A percentile compares a stretch with the other conserved stretches of the same genome.
Evolutionary conservation across 2,797 vertebrate species (phyloP).

Genomic region (Salarias fasciatus): DNA sequence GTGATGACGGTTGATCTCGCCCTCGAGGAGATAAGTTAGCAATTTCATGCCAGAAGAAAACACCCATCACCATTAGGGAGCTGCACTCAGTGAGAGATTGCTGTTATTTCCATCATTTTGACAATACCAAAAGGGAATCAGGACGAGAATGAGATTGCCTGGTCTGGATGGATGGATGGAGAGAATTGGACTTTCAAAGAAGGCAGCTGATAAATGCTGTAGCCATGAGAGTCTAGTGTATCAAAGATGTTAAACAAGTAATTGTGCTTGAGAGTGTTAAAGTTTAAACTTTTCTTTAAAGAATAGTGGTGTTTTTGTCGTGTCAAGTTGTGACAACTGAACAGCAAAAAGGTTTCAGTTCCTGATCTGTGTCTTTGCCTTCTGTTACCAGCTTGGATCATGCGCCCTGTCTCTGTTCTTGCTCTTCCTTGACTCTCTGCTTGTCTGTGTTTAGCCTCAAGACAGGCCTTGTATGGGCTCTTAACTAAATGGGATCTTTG

Average conservation of each 20-base stretch:
- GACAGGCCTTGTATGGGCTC: conserved; percentile 72
- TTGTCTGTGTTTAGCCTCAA: conserved; percentile 64
- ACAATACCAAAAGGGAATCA: conserved; percentile 65
- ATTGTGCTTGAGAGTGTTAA: not conserved
- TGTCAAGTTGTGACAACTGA: conserved; percentile 1
- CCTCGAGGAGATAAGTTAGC: conserved; percentile 72
- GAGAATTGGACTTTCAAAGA: conserved; percentile 27
- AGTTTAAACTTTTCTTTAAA: conserved; percentile 12
- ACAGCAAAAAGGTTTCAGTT: conserved; percentile 5
- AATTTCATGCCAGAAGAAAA: conserved; percentile 71
- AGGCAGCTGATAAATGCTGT: conserved; percentile 4
- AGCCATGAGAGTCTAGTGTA: conserved; percentile 7
- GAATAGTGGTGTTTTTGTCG: not conserved
- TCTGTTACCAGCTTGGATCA: conserved; percentile 21
- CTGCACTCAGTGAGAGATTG: conserved; percentile 64
- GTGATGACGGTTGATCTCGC: conserved; percentile 72
- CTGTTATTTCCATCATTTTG: conserved; percentile 69
- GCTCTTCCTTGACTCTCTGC: conserved; percentile 43
- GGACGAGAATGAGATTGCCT: conserved; percentile 51
- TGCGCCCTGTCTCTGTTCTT: conserved; percentile 18
- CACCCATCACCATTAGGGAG: conserved; percentile 74
- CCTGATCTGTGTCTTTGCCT: not conserved
- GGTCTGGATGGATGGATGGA: conserved; percentile 26
- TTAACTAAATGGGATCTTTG: conserved; percentile 81
- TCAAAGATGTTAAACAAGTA: conserved; percentile 16